Evolutionary conservation across 2,797 vertebrate species (phyloP), one percentile per base, ranked within the genome.

Genomic region (Balearica regulorum): DNA sequence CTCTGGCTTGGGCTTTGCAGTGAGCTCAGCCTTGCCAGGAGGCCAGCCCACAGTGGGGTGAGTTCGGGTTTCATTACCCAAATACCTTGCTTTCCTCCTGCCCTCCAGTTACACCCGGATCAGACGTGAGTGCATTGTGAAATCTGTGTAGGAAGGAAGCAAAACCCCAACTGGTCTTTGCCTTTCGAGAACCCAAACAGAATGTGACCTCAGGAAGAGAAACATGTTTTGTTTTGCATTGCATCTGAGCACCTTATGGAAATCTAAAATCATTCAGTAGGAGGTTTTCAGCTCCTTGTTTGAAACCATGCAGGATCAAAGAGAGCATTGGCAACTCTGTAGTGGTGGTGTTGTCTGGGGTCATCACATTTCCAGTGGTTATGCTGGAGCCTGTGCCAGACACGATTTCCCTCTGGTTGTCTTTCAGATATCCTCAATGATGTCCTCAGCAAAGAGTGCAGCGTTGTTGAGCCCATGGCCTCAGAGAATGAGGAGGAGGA

Each of bases 381-480:
- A 6, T 41, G 37, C 55, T 54, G 28, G 41, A 54, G 41, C 51
- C 54, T 0, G 0, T 41, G 43, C 31, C 55, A 72, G 58, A 57
- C 21, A 1, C 18, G 1, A 41, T 53, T 49, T 83, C 69, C 25
- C 55, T 53, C n/a, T 10, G 91, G 7, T 48, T 89, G 78, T 69
- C 65, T 93, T 91, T 51, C 95, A 99, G 99, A 99, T 95, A 96
- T 99, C 93, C 98, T 99, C 61, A 98, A 98, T 61, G 98, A 98
- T 49, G 98, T 99, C 80, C 96, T 99, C 95, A 98, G 98, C 83
- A 98, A 98, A 35, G 99, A 99, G 71, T 95, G 97, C 25, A 98
- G 98, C 7, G 28, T 97, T 61, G 96, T 95, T 4, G 97, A 98
- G 35, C 98, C 98, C 22, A 57, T 72, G 29, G 91, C 97, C 62